phyloP scores from a whole-genome alignment of 2,113 vertebrate genomes.

The Panthera tigris region DNA sequence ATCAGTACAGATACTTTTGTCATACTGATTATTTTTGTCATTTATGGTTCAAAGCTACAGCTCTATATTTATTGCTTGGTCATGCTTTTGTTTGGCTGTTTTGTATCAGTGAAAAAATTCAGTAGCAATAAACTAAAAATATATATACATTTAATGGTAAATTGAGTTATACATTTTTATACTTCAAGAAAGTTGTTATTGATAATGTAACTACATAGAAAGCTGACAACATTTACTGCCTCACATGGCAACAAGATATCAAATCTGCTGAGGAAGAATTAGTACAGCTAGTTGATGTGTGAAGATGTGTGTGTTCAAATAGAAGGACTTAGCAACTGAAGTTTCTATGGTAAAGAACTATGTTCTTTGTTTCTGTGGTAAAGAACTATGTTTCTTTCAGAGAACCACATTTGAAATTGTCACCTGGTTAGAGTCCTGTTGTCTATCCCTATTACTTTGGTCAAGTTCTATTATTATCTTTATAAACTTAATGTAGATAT shows the following conservation, averaged over 20 bases:
- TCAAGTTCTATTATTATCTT: background rate
- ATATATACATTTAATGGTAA: background rate
- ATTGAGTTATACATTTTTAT: background rate
- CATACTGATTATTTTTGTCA: background rate
- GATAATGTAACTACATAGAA: background rate
- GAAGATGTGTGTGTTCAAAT: background rate
- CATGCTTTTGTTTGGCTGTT: background rate
- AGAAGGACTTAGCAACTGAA: background rate
- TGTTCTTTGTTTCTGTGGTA: background rate
- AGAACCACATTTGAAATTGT: background rate
- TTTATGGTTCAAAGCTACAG: background rate
- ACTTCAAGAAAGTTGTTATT: background rate
- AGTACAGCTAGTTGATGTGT: background rate
- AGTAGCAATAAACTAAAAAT: background rate
- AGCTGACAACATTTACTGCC: background rate
- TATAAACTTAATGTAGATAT: background rate
- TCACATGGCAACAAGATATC: background rate
- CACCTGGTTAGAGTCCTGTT: background rate
- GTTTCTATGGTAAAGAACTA: background rate
- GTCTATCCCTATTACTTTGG: background rate
- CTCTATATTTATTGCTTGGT: background rate
- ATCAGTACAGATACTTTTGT: background rate
- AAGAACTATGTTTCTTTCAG: background rate
- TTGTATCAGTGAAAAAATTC: background rate
- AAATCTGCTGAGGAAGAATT: background rate